Evolutionary conservation across 2,888 invertebrate species (phyloP), one percentile per base, ranked within the genome.

Genomic region (Drosophila percnosoma): DNA sequence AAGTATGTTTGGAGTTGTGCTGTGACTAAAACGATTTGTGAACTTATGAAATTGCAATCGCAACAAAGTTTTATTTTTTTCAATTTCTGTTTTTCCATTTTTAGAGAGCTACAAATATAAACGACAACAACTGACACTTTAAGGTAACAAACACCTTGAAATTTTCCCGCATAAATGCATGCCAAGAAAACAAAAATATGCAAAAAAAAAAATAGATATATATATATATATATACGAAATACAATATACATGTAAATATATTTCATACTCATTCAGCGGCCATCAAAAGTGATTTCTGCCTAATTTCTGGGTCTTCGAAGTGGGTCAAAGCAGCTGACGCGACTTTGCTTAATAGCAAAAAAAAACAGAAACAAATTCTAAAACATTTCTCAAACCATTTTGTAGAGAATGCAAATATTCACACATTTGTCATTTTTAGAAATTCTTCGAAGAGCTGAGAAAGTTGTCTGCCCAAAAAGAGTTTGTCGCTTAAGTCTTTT

Each of bases 401-500:
- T 36, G 27, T 29, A n/a, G 15, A 21, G 45, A 62, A 75, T 73
- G 75, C 71, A 75, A 74, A 87, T 82, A 48, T 68, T 68, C 48
- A 48, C 18, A 27, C 18, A 55, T 70, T 33, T 57, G 13, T 52
- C 1, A 40, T 54, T 49, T 45, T 80, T 76, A 64, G 67, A 75
- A 78, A 75, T 78, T 78, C 77, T 80, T 55, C 24, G 15, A 29
- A 53, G 54, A 36, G 66, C 63, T 85, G 85, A 78, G 85, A 85
- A 85, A 85, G 84, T 84, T 87, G 75, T 69, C 64, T 63, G 64
- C 24, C 68, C 76, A 80, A 77, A 85, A 69, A 72, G 63, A 79
- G 89, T 85, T 86, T 85, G 89, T 89, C 80, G 87, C 85, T 78
- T 82, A 74, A 87, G 87, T 86, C 88, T 86, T 86, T 86, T 82